Percentiles rank a stretch among this genome's conserved stretches.
These are phyloP conservation scores for Phyllotreta striolata DNA, from an alignment of 2,888 invertebrate species.

Conservation along the genomic window DNA sequence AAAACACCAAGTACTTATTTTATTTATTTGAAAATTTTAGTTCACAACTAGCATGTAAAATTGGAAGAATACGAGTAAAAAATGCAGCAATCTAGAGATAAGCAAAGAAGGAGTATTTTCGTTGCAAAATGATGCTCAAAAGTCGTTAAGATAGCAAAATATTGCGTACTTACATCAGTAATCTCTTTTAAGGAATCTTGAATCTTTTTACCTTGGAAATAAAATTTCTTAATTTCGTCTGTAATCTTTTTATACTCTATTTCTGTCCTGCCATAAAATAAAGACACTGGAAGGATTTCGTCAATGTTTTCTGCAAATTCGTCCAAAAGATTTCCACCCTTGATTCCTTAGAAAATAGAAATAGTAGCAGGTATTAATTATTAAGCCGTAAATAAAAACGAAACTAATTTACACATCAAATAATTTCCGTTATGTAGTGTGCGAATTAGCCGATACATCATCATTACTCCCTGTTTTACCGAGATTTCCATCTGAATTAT, in stretches of 20 bases:
- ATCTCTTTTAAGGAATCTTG: constrained; percentile 42
- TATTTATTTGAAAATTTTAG: too few relatives aligned
- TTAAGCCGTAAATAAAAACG: too few relatives aligned
- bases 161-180: too few relatives aligned
- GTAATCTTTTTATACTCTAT: constrained; percentile 49
- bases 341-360: constrained; percentile 45
- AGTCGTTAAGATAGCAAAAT: too few relatives aligned
- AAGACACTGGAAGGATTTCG: constrained; percentile 58
- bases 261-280: constrained; percentile 60
- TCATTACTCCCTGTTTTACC: too few relatives aligned
- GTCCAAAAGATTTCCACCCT: constrained; percentile 53
- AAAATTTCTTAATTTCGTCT: constrained; percentile 60
- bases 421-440: not conserved
- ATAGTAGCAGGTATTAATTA: too few relatives aligned
- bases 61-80: not conserved
- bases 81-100: constrained; percentile 44
- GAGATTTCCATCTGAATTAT: too few relatives aligned
- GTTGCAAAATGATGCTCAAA: too few relatives aligned
- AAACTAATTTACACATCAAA: too few relatives aligned
- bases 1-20: not conserved
- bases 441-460: too few relatives aligned
- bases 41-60: too few relatives aligned
- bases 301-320: constrained; percentile 60
- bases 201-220: constrained; percentile 58
- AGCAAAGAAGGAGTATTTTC: too few relatives aligned